Evolutionary conservation across 2,113 vertebrate species (phyloP), one percentile per base, ranked within the genome.

Genomic region (Sapayoa aenigma): DNA sequence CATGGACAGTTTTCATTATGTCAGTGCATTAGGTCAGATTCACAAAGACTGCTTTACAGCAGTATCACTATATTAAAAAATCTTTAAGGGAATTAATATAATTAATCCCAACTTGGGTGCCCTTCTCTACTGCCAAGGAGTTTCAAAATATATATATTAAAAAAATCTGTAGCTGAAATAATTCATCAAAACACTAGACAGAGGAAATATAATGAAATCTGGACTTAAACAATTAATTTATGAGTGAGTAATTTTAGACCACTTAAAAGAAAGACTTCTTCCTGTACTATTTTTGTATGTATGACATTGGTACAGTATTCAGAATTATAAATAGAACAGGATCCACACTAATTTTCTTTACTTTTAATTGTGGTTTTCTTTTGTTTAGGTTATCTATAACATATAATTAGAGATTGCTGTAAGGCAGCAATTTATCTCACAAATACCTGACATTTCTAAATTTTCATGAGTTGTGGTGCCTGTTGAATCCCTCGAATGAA

Each of bases 391-490:
- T 94, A 78, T 81, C 92, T 93, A 72, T 49, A 84, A 65, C 18
- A 25, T 84, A 65, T 56, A 91, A 96, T 94, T 96, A 80, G 81
- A 94, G 35, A 73, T 72, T 50, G 37, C 35, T 94, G 14, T 63
- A 82, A 60, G 52, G 46, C 33, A 93, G 33, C 12, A 89, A 89
- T 83, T 87, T 41, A 84, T 95, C 46, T 93, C 89, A 72, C n/a
- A 47, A 90, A 58, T 68, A 67, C 27, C 76, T 93, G 91, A 67
- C 73, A 91, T 93, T 93, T 95, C 65, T 65, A 89, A 93, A 87
- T 47, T 91, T 94, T 91, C 55, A 8, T 88, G 86, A 94, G 4
- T 37, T 93, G 63, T 55, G 30, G 27, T 79, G 79, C 90, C 52
- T 50, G 0, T 58, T 71, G 84, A 94, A 95, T 2, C 33, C 33